Evolutionary conservation across 2,113 vertebrate genomes (phyloP).

Genomic region (Caretta caretta): DNA sequence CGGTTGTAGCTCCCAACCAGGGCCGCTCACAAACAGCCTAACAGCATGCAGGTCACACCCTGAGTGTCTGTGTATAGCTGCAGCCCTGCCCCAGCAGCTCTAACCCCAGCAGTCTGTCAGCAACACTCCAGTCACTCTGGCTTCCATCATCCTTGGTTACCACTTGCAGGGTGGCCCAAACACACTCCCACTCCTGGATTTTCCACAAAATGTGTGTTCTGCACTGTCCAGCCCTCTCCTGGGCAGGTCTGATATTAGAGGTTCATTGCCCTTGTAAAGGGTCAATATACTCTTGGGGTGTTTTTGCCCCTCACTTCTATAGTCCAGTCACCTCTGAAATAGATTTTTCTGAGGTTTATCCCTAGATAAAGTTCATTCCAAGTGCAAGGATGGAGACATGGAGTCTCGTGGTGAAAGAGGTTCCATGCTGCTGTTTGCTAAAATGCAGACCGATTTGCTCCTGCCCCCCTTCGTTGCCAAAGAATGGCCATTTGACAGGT

Average conservation of each 20-base stretch:
- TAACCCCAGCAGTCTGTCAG: neutral
- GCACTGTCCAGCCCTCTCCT: no score
- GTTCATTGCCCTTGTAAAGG: no score
- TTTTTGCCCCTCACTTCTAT: neutral
- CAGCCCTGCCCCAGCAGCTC: no score
- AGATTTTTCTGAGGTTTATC: neutral
- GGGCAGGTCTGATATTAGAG: no score
- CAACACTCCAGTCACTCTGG: neutral
- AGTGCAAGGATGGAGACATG: neutral
- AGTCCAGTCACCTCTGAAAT: neutral
- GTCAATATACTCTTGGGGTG: neutral
- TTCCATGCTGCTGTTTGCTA: neutral
- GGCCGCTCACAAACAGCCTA: neutral
- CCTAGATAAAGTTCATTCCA: neutral
- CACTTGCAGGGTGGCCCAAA: neutral
- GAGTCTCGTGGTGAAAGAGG: neutral
- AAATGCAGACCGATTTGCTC: neutral
- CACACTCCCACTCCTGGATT: neutral
- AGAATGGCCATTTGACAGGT: neutral
- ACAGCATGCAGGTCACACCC: neutral
- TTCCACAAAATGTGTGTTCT: neutral
- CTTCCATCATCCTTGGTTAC: neutral
- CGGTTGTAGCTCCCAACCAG: neutral
- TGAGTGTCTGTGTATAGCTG: no score
- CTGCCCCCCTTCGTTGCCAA: neutral